Percentiles rank a stretch among this genome's conserved stretches.
Conservation (phyloP, 64 coral and sea anemone species). For the Montipora efflorescens region DNA sequence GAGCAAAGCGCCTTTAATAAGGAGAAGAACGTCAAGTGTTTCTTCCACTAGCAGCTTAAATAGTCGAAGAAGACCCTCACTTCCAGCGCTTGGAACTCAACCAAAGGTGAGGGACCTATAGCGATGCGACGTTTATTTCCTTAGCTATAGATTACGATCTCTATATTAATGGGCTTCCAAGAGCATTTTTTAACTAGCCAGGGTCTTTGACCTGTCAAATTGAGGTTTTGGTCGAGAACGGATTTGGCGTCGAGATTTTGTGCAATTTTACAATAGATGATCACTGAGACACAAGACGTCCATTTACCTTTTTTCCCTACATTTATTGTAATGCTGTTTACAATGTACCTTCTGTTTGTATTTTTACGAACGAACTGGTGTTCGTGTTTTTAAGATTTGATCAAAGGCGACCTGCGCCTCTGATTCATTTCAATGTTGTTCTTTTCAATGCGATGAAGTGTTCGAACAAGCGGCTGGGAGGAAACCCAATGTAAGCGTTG, state of each 20-base stretch:
- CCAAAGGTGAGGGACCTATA: constrained; percentile 70
- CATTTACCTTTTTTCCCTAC: constrained; percentile 69
- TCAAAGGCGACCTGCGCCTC: constrained; percentile 12
- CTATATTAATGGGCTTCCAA: constrained; percentile 49
- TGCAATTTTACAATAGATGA: constrained; percentile 56
- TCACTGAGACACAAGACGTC: constrained; percentile 47
- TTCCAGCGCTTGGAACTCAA: constrained; percentile 89
- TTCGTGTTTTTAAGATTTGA: constrained; percentile 1
- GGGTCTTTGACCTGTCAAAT: constrained; percentile 57
- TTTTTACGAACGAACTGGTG: constrained; percentile 24
- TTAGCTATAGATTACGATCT: constrained; percentile 64
- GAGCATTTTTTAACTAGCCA: constrained; percentile 74
- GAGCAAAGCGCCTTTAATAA: constrained; percentile 88
- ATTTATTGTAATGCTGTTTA: constrained; percentile 86
- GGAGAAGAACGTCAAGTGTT: constrained; percentile 84
- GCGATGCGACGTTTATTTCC: constrained; percentile 59
- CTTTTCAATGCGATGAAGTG: constrained; percentile 49
- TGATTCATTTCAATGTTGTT: constrained; percentile 58
- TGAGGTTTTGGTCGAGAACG: background rate
- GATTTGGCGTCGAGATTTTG: constrained; percentile 65
- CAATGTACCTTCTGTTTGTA: constrained; percentile 64
- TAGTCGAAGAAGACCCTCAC: constrained; percentile 83
- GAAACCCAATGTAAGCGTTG: constrained; percentile 55
- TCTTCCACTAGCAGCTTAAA: constrained; percentile 90
- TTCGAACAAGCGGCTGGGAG: constrained; percentile 37